Base-by-base conservation (phyloP, 2,888 invertebrate genomes). In the Lycophotia porphyrea region DNA sequence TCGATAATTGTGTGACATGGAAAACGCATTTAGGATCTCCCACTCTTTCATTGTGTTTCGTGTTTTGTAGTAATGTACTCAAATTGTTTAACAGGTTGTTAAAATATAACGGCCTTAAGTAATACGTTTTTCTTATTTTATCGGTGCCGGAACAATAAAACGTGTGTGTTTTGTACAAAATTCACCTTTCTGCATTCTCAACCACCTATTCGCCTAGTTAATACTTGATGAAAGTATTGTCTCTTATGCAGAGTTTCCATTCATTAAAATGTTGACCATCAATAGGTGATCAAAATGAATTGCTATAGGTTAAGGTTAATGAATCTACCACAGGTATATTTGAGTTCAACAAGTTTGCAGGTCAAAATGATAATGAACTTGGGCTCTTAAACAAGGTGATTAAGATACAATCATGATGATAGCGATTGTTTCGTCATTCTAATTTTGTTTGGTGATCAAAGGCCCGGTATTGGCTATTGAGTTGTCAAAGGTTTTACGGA, bases 331-430 rank as follows among this genome's bases (percentile, higher is more conserved):
- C 8, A 34, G 1, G 39, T 47, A 5, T 55, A 1, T 67, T 65
- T 39, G 34, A 64, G 18, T 42, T 49, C 1, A 55, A 67, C 15
- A 39, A n/a, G 39, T 27, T 34, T 2, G 3, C 0, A 44, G 21
- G n/a, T 78, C 31, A 66, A 39, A 39, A 7, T 67, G n/a, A 21
- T 73, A 78, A 42, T 65, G 5, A 77, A 42, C 15, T 21, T 58
- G 15, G 15, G 36, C 8, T 60, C 1, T 47, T 71, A 15, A 47
- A n/a, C 39, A 64, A 18, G 39, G 15, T 31, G 11, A 31, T 15
- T 11, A 64, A 27, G 24, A 60, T 49, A 18, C 47, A n/a, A n/a
- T n/a, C n/a, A 47, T 34, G 2, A 42, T 47, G 1, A 42, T 15
- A 0, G 15, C 34, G 13, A 31, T 1, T 18, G 1, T 21, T 13